Base-by-base conservation (phyloP, 1,140 invertebrate species). In the Ceratitis capitata region DNA sequence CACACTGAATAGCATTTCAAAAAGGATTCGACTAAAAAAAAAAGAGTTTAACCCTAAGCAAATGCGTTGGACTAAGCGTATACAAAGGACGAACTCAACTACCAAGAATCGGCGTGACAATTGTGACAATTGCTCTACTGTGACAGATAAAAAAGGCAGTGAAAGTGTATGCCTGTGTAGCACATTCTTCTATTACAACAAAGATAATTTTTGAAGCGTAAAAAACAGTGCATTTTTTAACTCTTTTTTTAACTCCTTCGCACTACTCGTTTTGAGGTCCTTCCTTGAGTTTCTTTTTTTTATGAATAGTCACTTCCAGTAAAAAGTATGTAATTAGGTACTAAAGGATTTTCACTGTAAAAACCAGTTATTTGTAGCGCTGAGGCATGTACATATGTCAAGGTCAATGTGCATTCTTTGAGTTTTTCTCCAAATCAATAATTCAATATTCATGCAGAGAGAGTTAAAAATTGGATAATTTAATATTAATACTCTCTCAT, bases 201-300 rank as follows among this genome's bases (percentile, higher is more conserved):
- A 19, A 1, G 1, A 19, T n/a, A 39, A 78, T 78, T 78, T 78
- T 12, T 2, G 19, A 53, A 39, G 69, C 69, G 69, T 78, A 45
- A 78, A 45, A 78, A 78, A 19, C 39, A 78, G 69, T 45, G 69
- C 69, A 45, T 78, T 78, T 64, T 45, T 45, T 23, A 78, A 42
- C 39, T 23, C 7, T 47, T 78, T 78, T n/a, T 78, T 45, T 45
- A 78, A 78, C 69, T 45, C 64, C 10, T 74, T 74, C 16, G 35
- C 35, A 74, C 39, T 74, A 42, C 39, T 3, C 42, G 6, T n/a
- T 26, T 45, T 61, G 5, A 4, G n/a, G 29, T 0, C 9, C 3
- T 5, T 78, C 2, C 6, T 78, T 1, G 69, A 10, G 9, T 26
- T 45, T 2, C 14, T 23, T 23, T 74, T 74, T 74, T n/a, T n/a